Evolutionary conservation across 2,113 vertebrate species (phyloP), one percentile per base, ranked within the genome.

Genomic region (Platichthys flesus): DNA sequence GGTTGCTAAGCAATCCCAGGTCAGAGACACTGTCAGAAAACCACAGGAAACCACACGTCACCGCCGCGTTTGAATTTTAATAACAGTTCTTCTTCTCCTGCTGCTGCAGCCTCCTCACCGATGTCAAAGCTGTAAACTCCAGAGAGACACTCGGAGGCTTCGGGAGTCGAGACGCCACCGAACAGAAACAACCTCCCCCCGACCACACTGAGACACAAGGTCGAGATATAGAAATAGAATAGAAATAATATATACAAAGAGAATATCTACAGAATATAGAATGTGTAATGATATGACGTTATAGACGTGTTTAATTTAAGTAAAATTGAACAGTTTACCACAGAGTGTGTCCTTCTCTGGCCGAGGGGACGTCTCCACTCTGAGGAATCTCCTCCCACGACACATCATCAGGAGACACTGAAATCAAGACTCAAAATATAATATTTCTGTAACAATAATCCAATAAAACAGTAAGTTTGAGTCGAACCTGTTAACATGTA

Each of bases 401-500:
- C 28, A 84, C 74, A 40, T 83, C 76, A 72, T 76, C 85, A 16
- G 85, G 63, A 68, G 82, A 85, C 28, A 95, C 93, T 94, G 68
- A 54, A 54, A 51, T 16, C 47, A 51, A 51, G 15, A 49, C 5
- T 47, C 16, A 15, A 6, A 31, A 31, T 4, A 49, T 18, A 15
- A 6, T 37, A 37, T 37, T 37, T 37, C 9, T 9, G 2, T 37
- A 37, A 37, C n/a, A 5, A 52, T n/a, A 7, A 18, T 2, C 9
- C 20, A 9, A 20, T 20, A 9, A n/a, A 20, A 16, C 2, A 20
- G 20, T 7, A 23, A 0, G 37, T n/a, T n/a, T n/a, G 5, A 1
- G 13, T 49, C n/a, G 71, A 90, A 95, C 93, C 93, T 88, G 91
- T 95, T 20, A 95, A 85, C 93, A 95, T 94, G 91, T 94, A 93